Conservation (phyloP, 1,140 invertebrate species). For the Ostrea edulis region DNA sequence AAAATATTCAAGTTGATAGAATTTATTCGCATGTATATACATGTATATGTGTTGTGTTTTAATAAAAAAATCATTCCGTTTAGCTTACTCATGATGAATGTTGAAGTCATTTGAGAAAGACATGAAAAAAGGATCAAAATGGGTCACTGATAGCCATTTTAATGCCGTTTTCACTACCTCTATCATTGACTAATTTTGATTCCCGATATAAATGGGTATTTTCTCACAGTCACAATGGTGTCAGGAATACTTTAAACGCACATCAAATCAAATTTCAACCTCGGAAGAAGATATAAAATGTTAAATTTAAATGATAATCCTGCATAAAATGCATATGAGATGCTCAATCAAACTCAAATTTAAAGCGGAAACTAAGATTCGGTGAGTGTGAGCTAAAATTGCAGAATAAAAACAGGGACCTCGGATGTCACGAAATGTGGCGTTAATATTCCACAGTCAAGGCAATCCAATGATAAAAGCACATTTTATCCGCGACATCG, state of each 20-base stretch:
- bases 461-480: not conserved
- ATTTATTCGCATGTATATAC: not conserved
- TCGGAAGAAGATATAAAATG: not conserved
- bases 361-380: not conserved
- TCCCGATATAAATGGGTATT: no score
- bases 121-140: not conserved
- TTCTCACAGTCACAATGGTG: conserved; percentile 23
- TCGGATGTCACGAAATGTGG: not conserved
- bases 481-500: not conserved
- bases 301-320: not conserved
- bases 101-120: not conserved
- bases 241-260: not conserved
- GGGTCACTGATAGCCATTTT: not conserved
- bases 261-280: conserved; percentile 3
- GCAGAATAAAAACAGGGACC: not conserved
- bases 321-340: not conserved
- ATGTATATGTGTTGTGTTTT: not conserved
- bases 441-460: not conserved
- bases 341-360: not conserved
- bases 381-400: not conserved
- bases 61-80: not conserved
- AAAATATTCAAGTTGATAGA: not conserved
- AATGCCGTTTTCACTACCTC: no score
- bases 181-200: no score
- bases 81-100: not conserved